A percentile compares a stretch with the other conserved stretches of the same genome.
phyloP scores from a whole-genome alignment of 2,888 invertebrate genomes.

The Phyllotreta cruciferae region DNA sequence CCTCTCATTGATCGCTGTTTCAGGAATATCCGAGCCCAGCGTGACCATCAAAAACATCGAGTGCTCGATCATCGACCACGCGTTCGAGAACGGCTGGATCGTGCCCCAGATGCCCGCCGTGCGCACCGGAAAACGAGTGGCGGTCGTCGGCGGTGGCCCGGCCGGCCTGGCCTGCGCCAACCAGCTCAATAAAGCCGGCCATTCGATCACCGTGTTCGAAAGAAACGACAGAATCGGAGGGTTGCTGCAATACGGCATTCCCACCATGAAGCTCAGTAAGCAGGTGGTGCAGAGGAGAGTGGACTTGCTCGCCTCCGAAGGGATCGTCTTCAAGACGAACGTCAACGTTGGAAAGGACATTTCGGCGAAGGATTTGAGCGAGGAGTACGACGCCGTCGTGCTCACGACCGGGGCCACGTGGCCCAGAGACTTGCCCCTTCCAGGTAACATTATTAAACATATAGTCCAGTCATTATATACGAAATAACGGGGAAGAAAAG shows the following conservation, averaged over 20 bases:
- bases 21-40: conserved; percentile 88
- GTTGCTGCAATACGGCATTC: conserved; percentile 96
- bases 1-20: not conserved
- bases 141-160: conserved; percentile 91
- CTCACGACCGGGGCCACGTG: conserved; percentile 95
- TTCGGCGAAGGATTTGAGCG: conserved; percentile 73
- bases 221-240: conserved; percentile 96
- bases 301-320: conserved; percentile 86
- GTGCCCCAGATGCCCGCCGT: conserved; percentile 49
- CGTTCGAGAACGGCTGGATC: conserved; percentile 92
- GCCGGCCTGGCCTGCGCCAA: conserved; percentile 96
- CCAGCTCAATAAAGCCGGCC: conserved; percentile 96
- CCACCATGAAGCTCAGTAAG: conserved; percentile 98
- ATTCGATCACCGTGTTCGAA: conserved; percentile 95
- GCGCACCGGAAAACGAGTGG: conserved; percentile 53
- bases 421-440: conserved; percentile 89
- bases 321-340: conserved; percentile 83
- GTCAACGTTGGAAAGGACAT: conserved; percentile 92
- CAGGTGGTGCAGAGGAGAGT: conserved; percentile 90
- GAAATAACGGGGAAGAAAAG: too few species aligned
- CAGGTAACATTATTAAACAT: conserved; percentile 63
- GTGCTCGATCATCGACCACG: conserved; percentile 98
- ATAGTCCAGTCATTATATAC: too few species aligned
- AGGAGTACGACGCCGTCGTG: conserved; percentile 82
- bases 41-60: conserved; percentile 99